These are phyloP conservation scores for Eudyptes chrysolophus DNA, from an alignment of 2,113 vertebrate species.

Conservation along the genomic window DNA sequence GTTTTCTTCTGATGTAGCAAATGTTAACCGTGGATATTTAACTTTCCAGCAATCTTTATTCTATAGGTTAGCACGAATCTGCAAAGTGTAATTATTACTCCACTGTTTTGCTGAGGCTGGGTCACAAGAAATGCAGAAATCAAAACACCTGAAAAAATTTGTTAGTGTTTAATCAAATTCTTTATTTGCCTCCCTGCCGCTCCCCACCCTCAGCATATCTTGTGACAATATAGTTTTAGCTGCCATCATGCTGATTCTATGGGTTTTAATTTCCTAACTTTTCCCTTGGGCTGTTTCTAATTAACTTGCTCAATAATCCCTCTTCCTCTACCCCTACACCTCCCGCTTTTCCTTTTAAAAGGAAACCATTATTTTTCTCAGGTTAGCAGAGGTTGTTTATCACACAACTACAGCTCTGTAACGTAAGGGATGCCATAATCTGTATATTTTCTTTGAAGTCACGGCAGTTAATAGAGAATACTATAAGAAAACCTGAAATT, in stretches of 20 bases:
- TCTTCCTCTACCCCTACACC: neutral
- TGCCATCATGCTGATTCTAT: constrained; percentile 15
- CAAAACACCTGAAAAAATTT: constrained; percentile 16
- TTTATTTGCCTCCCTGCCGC: constrained; percentile 3
- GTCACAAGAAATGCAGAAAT: neutral
- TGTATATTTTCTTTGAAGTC: neutral
- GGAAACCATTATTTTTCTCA: neutral
- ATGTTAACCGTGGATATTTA: neutral
- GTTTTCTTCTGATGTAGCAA: neutral
- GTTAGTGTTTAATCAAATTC: constrained; percentile 30
- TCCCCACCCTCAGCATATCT: neutral
- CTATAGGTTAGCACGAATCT: neutral
- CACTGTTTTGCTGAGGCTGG: neutral
- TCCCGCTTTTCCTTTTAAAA: neutral
- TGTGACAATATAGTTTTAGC: constrained; percentile 39
- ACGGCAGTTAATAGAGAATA: neutral
- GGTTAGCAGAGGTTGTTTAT: neutral
- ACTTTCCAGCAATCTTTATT: neutral
- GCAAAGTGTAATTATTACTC: neutral
- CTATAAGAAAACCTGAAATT: neutral
- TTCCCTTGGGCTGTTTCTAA: constrained; percentile 53
- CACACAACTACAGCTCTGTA: neutral
- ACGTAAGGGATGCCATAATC: neutral
- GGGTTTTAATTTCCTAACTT: constrained; percentile 58
- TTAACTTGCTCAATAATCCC: constrained; percentile 22